phyloP scores from a whole-genome alignment of 2,113 vertebrate species.

The Larimichthys crocea region DNA sequence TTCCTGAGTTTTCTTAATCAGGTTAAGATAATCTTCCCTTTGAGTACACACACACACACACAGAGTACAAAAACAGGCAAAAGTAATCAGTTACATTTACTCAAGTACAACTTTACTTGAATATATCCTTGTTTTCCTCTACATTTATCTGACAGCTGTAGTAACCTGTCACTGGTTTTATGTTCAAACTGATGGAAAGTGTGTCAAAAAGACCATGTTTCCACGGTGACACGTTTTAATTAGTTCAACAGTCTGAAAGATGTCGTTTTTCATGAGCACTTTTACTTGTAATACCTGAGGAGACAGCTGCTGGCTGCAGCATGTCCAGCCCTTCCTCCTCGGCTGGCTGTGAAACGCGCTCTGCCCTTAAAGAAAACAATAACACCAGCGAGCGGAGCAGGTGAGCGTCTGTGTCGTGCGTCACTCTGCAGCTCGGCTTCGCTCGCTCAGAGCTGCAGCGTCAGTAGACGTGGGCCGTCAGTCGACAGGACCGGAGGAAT shows the following conservation, averaged over 20 bases:
- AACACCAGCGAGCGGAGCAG: slow-evolving; percentile 42
- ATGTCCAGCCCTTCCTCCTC: not conserved
- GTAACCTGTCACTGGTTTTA: not conserved
- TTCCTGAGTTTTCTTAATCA: slow-evolving; percentile 66
- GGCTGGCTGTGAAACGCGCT: slow-evolving; percentile 17
- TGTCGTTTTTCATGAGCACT: not conserved
- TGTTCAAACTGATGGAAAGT: not conserved
- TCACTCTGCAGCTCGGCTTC: slow-evolving; percentile 36
- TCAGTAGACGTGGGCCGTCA: slow-evolving; percentile 19
- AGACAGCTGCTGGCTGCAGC: slow-evolving; percentile 1
- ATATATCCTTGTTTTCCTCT: not conserved
- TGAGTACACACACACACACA: slow-evolving; percentile 39
- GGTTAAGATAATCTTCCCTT: slow-evolving; percentile 58
- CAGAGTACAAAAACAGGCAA: slow-evolving; percentile 1
- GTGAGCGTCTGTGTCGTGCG: slow-evolving; percentile 36
- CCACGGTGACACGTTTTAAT: not conserved
- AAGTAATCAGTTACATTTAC: not conserved
- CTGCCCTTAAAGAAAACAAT: slow-evolving; percentile 48
- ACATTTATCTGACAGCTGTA: not conserved
- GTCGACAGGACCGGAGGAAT: slow-evolving; percentile 54
- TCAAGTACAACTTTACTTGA: not conserved
- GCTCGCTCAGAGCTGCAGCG: slow-evolving; percentile 1
- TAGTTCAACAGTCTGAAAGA: not conserved
- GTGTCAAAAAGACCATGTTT: not conserved
- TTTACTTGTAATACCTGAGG: not conserved